Evolutionary conservation across 2,113 vertebrate species (phyloP).

Genomic region (Oxyruncus cristatus): DNA sequence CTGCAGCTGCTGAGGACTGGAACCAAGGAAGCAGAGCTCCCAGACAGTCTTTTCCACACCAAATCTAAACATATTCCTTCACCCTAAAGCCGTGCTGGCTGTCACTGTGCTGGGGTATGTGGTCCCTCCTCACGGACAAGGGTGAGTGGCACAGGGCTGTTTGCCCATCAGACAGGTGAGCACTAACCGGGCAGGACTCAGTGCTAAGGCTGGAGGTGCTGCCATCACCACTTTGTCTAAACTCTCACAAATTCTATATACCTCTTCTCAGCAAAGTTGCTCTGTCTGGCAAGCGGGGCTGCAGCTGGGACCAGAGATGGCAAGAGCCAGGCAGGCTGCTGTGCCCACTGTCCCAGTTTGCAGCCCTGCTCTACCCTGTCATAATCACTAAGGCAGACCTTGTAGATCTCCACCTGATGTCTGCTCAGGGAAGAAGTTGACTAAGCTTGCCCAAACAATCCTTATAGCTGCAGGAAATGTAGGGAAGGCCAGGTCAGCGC

Average conservation of each 20-base stretch:
- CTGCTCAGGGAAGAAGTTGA: neutral
- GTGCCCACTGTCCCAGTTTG: fast-evolving
- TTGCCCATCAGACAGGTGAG: neutral
- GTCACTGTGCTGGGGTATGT: fast-evolving
- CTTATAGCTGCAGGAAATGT: neutral
- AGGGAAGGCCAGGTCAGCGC: fast-evolving
- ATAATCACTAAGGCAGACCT: fast-evolving
- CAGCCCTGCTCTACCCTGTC: fast-evolving
- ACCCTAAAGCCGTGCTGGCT: neutral
- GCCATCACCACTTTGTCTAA: neutral
- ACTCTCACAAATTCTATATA: neutral
- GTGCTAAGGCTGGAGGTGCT: neutral
- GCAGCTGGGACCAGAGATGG: no score
- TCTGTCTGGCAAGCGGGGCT: neutral
- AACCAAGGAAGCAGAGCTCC: neutral
- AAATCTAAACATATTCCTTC: neutral
- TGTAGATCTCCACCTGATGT: neutral
- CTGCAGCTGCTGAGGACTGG: neutral
- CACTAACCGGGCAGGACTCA: neutral
- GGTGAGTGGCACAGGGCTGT: neutral
- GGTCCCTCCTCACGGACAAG: neutral
- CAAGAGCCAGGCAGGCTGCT: neutral
- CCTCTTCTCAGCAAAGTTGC: neutral
- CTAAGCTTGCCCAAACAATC: neutral
- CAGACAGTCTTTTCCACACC: neutral